These are phyloP conservation scores for Muraenolepis orangiensis DNA, from an alignment of 2,797 vertebrate genomes.

Conservation along the genomic window DNA sequence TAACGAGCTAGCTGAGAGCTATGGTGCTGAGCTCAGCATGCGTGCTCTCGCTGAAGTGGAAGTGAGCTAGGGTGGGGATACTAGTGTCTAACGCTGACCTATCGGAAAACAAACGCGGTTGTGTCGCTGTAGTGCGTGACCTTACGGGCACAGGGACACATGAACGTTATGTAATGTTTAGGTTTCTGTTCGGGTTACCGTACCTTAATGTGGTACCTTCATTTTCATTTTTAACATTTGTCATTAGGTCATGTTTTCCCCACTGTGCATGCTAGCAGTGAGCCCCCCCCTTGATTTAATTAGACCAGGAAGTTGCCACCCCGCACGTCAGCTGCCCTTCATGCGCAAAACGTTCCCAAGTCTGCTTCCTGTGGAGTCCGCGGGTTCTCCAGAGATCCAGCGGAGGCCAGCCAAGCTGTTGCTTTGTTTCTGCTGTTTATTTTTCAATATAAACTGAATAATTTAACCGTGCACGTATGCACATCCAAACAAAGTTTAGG, in stretches of 20 bases:
- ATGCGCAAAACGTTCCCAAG: conserved; percentile 58
- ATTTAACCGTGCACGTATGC: conserved; percentile 52
- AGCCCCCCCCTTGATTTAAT: conserved; percentile 21
- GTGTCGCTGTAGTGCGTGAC: not conserved
- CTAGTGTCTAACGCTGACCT: not conserved
- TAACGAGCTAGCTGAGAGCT: not conserved
- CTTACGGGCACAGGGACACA: not conserved
- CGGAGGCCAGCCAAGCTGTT: conserved; percentile 28
- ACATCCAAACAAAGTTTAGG: conserved; percentile 40
- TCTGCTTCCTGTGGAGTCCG: conserved; percentile 67
- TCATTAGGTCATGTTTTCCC: not conserved
- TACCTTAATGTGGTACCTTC: not conserved
- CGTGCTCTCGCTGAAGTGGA: not conserved
- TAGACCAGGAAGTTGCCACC: conserved; percentile 35
- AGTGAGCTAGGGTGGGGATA: not conserved
- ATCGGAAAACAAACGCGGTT: not conserved
- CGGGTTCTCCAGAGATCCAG: conserved; percentile 52
- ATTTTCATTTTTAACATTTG: not conserved
- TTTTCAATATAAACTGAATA: conserved; percentile 55
- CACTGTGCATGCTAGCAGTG: conserved; percentile 19
- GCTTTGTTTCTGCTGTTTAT: conserved; percentile 48
- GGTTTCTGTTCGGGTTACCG: not conserved
- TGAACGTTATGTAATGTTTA: not conserved
- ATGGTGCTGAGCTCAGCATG: not conserved
- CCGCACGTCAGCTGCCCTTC: conserved; percentile 15